Conservation (phyloP, 2,888 invertebrate genomes). For the Platycheirus albimanus region DNA sequence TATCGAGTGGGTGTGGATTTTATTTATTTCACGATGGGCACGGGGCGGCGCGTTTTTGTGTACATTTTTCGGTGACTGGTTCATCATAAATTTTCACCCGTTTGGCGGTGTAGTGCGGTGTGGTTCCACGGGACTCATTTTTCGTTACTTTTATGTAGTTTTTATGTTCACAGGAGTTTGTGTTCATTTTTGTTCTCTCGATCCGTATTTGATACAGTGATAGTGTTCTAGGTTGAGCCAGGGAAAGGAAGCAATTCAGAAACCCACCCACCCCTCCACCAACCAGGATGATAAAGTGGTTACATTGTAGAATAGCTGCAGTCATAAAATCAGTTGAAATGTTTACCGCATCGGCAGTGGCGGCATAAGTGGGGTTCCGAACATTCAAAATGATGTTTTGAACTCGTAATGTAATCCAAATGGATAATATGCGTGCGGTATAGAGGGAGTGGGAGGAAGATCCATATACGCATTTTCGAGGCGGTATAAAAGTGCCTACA, state of each 20-base stretch:
- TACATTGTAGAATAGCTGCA: constrained; percentile 65
- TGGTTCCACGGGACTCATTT: constrained; percentile 3
- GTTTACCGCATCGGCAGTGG: constrained; percentile 46
- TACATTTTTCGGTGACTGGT: constrained; percentile 20
- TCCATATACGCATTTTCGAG: no score
- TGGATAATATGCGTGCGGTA: background rate
- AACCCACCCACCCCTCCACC: background rate
- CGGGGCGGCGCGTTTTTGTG: background rate
- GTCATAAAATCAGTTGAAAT: constrained; percentile 65
- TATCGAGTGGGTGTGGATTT: constrained; percentile 51
- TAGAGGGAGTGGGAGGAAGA: background rate
- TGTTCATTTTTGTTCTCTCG: constrained; percentile 8
- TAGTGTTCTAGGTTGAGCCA: constrained; percentile 1
- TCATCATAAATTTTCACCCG: constrained; percentile 42
- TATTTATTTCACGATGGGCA: constrained; percentile 49
- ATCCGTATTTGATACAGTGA: constrained; percentile 29
- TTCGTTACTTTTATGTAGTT: constrained; percentile 24
- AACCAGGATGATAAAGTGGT: constrained; percentile 46
- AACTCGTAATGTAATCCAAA: constrained; percentile 48
- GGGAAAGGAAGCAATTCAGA: constrained; percentile 9
- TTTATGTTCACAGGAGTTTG: constrained; percentile 12
- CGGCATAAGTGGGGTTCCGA: background rate
- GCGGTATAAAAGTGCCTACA: background rate
- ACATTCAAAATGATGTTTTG: constrained; percentile 42
- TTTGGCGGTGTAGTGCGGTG: constrained; percentile 1